These are phyloP conservation scores for Gryllus bimaculatus DNA, from an alignment of 1,140 invertebrate genomes.

Conservation along the genomic window DNA sequence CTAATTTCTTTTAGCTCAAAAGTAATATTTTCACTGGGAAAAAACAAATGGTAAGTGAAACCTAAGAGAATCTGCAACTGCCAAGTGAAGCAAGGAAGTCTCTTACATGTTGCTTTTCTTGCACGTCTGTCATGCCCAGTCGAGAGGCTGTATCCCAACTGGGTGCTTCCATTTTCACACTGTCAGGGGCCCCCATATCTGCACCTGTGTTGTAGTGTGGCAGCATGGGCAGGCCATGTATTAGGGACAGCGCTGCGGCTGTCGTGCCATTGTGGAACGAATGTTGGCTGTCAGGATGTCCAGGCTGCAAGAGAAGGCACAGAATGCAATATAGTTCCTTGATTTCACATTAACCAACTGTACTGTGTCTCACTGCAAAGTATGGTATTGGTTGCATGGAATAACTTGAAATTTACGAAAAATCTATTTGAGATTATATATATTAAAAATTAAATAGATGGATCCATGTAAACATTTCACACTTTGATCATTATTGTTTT, in stretches of 20 bases:
- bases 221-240: conserved; percentile 26
- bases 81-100: not conserved
- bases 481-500: too few species aligned
- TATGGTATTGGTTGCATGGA: too few species aligned
- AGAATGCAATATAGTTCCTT: not conserved
- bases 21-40: too few species aligned
- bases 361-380: too few species aligned
- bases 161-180: conserved; percentile 34
- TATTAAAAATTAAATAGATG: too few species aligned
- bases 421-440: too few species aligned
- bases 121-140: conserved; percentile 33
- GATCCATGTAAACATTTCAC: too few species aligned
- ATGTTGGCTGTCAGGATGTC: conserved; percentile 35
- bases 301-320: conserved; percentile 25
- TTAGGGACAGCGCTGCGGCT: conserved; percentile 32
- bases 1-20: too few species aligned
- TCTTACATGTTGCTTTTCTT: conserved; percentile 39
- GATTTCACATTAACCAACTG: too few species aligned
- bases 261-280: conserved; percentile 35
- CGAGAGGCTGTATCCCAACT: conserved; percentile 29
- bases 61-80: too few species aligned
- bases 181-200: conserved; percentile 35
- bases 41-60: too few species aligned
- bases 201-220: conserved; percentile 31
- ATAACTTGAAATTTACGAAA: too few species aligned